These are phyloP conservation scores for Pantherophis alleghaniensis DNA, from an alignment of 2,797 vertebrate genomes.

Conservation along the genomic window DNA sequence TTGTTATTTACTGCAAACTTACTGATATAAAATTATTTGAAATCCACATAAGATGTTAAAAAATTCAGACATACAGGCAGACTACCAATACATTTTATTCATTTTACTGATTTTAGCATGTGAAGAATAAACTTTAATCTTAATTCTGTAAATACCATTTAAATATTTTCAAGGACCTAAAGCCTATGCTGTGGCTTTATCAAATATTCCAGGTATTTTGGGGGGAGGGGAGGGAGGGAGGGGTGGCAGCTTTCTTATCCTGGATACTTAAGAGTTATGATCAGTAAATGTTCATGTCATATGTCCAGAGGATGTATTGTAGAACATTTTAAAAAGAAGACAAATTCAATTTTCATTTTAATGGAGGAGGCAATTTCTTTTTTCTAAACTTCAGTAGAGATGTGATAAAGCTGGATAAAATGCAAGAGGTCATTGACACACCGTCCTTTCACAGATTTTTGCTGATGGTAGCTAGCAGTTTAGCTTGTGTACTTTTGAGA, in stretches of 20 bases:
- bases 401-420: not conserved
- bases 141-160: not conserved
- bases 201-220: not conserved
- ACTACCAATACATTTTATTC: not conserved
- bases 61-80: conserved; percentile 3
- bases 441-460: not conserved
- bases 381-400: not conserved
- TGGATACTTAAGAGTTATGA: not conserved
- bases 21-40: conserved; percentile 18
- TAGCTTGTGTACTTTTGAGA: not conserved
- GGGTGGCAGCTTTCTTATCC: no score
- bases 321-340: not conserved
- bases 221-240: no score
- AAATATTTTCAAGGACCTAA: not conserved
- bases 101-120: not conserved
- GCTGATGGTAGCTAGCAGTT: not conserved
- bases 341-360: not conserved
- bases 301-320: not conserved
- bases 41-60: not conserved
- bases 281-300: not conserved
- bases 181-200: not conserved
- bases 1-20: conserved; percentile 9
- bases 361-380: not conserved
- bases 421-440: not conserved
- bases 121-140: not conserved